Evolutionary conservation across 2,797 vertebrate genomes (phyloP), one percentile per base, ranked within the genome.

Genomic region (Hydrophis major): DNA sequence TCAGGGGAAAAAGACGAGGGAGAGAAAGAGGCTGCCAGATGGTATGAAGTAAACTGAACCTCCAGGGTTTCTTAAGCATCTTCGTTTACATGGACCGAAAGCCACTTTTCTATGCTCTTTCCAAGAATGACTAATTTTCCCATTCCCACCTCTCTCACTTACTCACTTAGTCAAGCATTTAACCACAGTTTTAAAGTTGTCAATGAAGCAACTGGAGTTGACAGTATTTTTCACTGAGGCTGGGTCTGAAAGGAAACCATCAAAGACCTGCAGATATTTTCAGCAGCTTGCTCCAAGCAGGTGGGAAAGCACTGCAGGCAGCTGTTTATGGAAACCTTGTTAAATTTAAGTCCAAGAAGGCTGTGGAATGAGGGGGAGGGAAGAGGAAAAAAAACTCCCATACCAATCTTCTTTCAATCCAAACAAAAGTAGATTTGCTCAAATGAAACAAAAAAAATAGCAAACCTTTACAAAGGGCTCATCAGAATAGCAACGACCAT

Each of bases 1-100:
- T 97, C 97, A 97, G 96, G 97, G 96, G 96, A 96, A 97, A 96
- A 96, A 95, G 22, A 42, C 37, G 20, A 22, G 20, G 57, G n/a
- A 14, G 13, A 57, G 16, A 18, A 60, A 7, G n/a, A 16, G 42
- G 27, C 12, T 93, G 96, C 97, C 97, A 98, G 97, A 98, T 97
- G 97, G 97, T 96, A 97, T 56, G 95, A 97, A 97, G 97, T 96
- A 96, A 96, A 97, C 95, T 93, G 96, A 93, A 96, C 96, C 95
- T 90, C 90, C 94, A 89, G 87, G 86, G 95, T 95, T 96, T 96
- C 96, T 53, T 95, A 95, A 96, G 88, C 96, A 96, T 96, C 92
- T 95, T 96, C 50, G 94, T 97, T 95, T 96, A 95, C 94, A 93
- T 95, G 96, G 97, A 97, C 97, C 57, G 96, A 98, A 98, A 97